phyloP scores from a whole-genome alignment of 2,888 invertebrate genomes.

The Hofmannophila pseudospretella region DNA sequence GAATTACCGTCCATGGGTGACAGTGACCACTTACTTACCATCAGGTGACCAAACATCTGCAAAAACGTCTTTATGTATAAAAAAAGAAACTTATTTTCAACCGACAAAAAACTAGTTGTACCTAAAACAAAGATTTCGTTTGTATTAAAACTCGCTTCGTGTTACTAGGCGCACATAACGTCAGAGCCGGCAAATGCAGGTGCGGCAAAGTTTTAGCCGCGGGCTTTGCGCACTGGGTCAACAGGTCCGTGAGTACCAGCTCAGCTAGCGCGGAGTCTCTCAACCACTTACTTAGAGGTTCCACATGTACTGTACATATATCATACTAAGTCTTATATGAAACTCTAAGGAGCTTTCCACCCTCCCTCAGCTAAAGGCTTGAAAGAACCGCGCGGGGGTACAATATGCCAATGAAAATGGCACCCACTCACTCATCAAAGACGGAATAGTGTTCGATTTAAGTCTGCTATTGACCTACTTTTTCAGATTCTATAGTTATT shows the following conservation, averaged over 20 bases:
- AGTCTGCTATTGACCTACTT: slow-evolving; percentile 1
- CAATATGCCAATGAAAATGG: no score
- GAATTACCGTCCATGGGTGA: no score
- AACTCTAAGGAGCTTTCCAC: neutral
- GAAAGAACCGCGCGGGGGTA: neutral
- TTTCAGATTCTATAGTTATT: no score
- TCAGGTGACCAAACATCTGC: no score
- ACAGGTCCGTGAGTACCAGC: slow-evolving; percentile 60
- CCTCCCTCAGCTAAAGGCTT: no score
- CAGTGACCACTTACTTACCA: no score
- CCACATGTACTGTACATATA: slow-evolving; percentile 23
- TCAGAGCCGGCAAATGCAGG: slow-evolving; percentile 45
- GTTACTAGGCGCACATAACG: slow-evolving; percentile 29
- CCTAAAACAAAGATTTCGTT: no score
- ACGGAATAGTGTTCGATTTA: neutral
- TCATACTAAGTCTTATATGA: neutral
- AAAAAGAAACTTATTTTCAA: no score
- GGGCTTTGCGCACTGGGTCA: slow-evolving; percentile 64
- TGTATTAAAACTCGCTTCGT: no score
- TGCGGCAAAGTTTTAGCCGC: slow-evolving; percentile 51
- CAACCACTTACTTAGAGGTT: slow-evolving; percentile 60
- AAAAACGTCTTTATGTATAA: no score
- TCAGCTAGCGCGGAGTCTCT: slow-evolving; percentile 50
- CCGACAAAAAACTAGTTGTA: no score
- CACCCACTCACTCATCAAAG: no score